Evolutionary conservation across 2,797 vertebrate genomes (phyloP), one percentile per base, ranked within the genome.

Genomic region (Holocentrus rufus): DNA sequence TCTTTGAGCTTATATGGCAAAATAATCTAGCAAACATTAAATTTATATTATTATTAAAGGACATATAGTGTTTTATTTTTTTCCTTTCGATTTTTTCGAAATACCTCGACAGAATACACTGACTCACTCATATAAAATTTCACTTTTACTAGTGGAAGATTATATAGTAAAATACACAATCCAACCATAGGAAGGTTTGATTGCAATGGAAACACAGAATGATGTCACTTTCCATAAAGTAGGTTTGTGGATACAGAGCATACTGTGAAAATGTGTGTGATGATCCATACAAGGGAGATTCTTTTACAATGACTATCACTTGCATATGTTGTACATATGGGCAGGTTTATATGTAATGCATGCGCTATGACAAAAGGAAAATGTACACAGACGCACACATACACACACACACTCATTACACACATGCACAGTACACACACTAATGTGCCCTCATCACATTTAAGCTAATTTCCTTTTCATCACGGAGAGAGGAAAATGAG

Each of bases 391-490:
- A 83, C 14, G 13, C 82, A 82, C 31, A 39, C 30, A 23, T 18
- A 23, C 25, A 30, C 30, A 66, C 22, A 22, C 18, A 39, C 20
- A 39, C 25, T 23, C 50, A 23, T 31, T 52, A 25, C 34, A 42
- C 58, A 23, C 42, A 18, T 15, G 25, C 56, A 61, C 65, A 25
- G 31, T 72, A 81, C 85, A 80, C 87, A 87, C 81, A 80, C 86
- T 91, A 90, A 92, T 91, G 90, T 85, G 90, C 87, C 82, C 90
- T 92, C 91, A 91, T 92, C 91, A 89, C 90, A 89, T 92, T 92
- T 91, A 88, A 92, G 90, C 91, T 92, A 91, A 93, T 93, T 93
- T 91, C 92, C 89, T 88, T 93, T 93, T 92, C 91, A 93, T 93
- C 92, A 92, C 88, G 86, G 91, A 85, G 87, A 92, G 91, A 93